Conservation (phyloP, 2,888 invertebrate species). For the Chaetogeoica ovagalla region DNA sequence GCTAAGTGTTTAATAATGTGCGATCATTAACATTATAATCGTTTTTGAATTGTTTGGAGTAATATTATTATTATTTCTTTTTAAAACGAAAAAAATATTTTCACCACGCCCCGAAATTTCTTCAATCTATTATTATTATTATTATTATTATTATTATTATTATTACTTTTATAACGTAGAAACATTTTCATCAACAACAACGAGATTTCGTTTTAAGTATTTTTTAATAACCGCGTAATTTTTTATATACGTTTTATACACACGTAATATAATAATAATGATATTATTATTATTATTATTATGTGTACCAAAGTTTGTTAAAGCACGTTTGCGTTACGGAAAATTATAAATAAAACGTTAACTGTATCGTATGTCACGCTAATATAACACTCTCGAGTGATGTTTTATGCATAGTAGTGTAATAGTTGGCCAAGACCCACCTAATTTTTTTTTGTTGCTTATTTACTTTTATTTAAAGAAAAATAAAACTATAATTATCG, state of each 20-base stretch:
- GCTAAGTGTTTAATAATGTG: not conserved
- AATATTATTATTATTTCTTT: too few relatives aligned
- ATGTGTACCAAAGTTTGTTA: not conserved
- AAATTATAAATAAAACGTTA: constrained; percentile 40
- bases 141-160: too few relatives aligned
- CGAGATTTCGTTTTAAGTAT: too few relatives aligned
- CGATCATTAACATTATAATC: not conserved
- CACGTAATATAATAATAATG: not conserved
- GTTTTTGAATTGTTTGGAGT: not conserved
- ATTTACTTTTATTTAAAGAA: constrained; percentile 39
- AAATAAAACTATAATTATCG: constrained; percentile 8
- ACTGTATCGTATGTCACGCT: not conserved
- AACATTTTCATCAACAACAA: too few relatives aligned
- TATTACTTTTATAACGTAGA: too few relatives aligned
- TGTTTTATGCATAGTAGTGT: constrained; percentile 5
- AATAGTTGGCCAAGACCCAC: constrained; percentile 27
- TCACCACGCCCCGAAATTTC: too few relatives aligned
- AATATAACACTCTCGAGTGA: not conserved
- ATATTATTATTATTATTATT: too few relatives aligned
- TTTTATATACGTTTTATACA: not conserved
- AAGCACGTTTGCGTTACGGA: not conserved
- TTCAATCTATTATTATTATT: too few relatives aligned
- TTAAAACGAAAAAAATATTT: too few relatives aligned
- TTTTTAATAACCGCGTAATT: not conserved
- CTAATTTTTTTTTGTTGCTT: constrained; percentile 39